phyloP scores from a whole-genome alignment of 92 coral and sea anemone species.

The Montipora capitata region DNA sequence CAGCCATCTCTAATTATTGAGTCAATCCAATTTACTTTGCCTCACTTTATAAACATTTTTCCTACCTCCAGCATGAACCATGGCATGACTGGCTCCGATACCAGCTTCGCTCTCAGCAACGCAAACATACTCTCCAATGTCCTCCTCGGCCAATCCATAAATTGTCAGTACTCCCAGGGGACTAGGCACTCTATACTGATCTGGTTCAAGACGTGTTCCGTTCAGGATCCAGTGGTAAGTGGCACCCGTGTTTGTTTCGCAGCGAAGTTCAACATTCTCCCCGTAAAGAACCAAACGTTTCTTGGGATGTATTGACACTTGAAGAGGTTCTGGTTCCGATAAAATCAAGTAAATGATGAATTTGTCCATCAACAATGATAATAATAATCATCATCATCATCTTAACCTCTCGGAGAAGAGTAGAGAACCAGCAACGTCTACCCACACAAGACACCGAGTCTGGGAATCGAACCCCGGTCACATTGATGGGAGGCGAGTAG shows the following conservation, averaged over 20 bases:
- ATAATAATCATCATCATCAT: too few relatives aligned
- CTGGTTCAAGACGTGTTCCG: conserved; percentile 71
- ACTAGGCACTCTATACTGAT: conserved; percentile 73
- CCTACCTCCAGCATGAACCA: conserved; percentile 79
- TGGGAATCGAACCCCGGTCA: too few relatives aligned
- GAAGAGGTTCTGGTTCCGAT: conserved; percentile 46
- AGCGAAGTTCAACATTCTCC: conserved; percentile 69
- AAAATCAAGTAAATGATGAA: background rate
- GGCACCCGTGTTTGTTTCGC: conserved; percentile 81
- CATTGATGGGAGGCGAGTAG: too few relatives aligned
- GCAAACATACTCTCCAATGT: conserved; percentile 86
- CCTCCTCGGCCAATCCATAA: conserved; percentile 65
- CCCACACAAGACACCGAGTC: too few relatives aligned
- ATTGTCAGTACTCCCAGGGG: conserved; percentile 87
- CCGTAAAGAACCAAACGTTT: conserved; percentile 53
- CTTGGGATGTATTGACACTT: conserved; percentile 79
- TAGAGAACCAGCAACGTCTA: too few relatives aligned
- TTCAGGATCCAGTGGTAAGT: conserved; percentile 78
- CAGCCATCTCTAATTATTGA: background rate
- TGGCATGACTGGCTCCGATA: conserved; percentile 57
- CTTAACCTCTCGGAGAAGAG: too few relatives aligned
- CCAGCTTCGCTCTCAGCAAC: conserved; percentile 90
- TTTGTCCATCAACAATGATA: too few relatives aligned
- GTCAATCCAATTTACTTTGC: background rate
- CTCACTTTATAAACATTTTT: background rate